Conservation (phyloP, 2,888 invertebrate genomes). For the Trissolcus brochymenae region DNA sequence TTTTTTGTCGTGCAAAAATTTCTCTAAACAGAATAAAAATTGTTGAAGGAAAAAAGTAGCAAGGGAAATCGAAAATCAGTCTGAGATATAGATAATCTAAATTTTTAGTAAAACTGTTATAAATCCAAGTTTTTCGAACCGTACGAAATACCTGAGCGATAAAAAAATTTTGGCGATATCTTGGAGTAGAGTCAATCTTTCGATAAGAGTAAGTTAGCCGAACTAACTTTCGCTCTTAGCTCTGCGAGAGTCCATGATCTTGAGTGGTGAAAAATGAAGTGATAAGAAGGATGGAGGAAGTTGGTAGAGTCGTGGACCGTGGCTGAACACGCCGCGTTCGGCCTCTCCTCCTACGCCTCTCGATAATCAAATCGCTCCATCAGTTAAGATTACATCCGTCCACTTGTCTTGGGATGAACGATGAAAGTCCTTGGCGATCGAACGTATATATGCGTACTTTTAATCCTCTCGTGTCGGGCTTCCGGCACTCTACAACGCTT, state of each 20-base stretch:
- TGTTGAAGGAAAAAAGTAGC: no score
- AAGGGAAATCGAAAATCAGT: no score
- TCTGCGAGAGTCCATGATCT: conserved; percentile 6
- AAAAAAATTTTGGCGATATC: conserved; percentile 14
- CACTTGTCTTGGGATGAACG: conserved; percentile 54
- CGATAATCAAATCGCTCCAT: conserved; percentile 63
- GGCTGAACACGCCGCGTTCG: conserved; percentile 2
- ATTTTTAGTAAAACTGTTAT: no score
- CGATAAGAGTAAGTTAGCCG: conserved; percentile 6
- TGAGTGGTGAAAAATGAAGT: conserved; percentile 22
- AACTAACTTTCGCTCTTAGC: conserved; percentile 41
- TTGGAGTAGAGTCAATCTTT: conserved; percentile 19
- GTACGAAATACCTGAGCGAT: not conserved
- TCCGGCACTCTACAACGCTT: conserved; percentile 36
- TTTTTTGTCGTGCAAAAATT: no score
- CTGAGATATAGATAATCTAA: no score
- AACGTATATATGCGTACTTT: not conserved
- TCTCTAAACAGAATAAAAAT: no score
- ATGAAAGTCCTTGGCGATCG: conserved; percentile 51
- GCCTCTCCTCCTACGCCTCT: conserved; percentile 68
- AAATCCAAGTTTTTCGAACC: no score
- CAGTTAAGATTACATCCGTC: conserved; percentile 66
- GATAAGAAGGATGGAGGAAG: conserved; percentile 8
- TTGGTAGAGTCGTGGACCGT: conserved; percentile 10
- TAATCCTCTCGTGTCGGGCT: conserved; percentile 13